Percentiles rank a stretch among this genome's conserved stretches.
Conservation (phyloP, 1,140 invertebrate genomes). For the Pomacea maculata region DNA sequence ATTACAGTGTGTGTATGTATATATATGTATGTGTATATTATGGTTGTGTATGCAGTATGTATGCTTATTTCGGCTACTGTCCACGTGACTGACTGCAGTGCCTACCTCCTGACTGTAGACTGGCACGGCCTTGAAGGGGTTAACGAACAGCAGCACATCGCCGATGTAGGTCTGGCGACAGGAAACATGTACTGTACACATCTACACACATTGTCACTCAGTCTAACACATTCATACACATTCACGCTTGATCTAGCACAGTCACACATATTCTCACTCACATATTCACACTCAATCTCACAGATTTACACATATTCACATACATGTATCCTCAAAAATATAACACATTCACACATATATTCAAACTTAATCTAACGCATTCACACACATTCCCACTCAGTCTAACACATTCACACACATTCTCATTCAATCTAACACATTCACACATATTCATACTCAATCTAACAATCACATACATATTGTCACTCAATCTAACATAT, state of each 20-base stretch:
- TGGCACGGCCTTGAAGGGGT: slow-evolving; percentile 80
- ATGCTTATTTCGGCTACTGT: background rate
- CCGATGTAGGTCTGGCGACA: slow-evolving; percentile 77
- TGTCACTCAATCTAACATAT: background rate
- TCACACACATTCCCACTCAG: no score
- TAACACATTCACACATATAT: no score
- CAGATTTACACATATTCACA: no score
- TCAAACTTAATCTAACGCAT: background rate
- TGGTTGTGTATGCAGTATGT: background rate
- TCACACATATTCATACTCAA: slow-evolving; percentile 1
- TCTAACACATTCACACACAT: no score
- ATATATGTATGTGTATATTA: background rate
- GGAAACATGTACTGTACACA: background rate
- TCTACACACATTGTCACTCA: background rate
- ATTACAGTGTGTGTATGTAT: no score
- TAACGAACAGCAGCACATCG: slow-evolving; percentile 83
- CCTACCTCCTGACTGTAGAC: slow-evolving; percentile 77
- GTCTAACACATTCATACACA: background rate
- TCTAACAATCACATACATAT: background rate
- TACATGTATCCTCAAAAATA: no score
- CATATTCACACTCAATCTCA: background rate
- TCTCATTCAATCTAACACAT: no score
- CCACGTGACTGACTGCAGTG: background rate
- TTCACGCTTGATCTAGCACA: no score
- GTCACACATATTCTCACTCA: slow-evolving; percentile 3